Conservation (phyloP, 35 echinoderm and acorn worm genomes). For the Apostichopus californicus region DNA sequence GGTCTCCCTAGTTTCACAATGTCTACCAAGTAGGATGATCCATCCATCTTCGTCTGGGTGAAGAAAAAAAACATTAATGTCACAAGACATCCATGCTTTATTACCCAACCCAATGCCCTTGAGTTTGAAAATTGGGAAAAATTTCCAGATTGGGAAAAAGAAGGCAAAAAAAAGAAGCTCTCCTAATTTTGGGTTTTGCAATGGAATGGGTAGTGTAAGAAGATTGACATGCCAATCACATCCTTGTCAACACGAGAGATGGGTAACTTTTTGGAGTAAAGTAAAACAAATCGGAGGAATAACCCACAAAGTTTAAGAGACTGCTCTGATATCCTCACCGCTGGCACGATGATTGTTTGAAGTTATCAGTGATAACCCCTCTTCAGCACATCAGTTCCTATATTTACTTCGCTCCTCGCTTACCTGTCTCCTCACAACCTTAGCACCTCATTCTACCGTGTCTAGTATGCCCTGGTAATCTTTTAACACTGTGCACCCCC, state of each 20-base stretch:
- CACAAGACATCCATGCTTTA: conserved; percentile 30
- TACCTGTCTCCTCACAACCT: no score
- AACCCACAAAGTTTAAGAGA: background rate
- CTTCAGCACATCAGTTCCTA: no score
- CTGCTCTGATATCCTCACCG: background rate
- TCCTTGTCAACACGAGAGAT: background rate
- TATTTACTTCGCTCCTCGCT: no score
- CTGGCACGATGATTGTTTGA: background rate
- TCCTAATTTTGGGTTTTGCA: conserved; percentile 1
- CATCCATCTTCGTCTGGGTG: conserved; percentile 20
- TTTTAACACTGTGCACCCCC: no score
- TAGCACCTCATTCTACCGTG: no score
- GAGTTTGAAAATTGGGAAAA: conserved; percentile 30
- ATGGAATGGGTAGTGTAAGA: conserved; percentile 4
- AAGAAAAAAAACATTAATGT: conserved; percentile 30
- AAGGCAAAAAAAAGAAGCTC: background rate
- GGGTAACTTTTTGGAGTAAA: background rate
- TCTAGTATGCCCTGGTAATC: no score
- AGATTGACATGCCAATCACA: conserved; percentile 41
- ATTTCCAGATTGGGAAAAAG: conserved; percentile 10
- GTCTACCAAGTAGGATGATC: background rate
- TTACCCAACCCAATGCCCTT: conserved; percentile 8
- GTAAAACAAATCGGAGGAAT: background rate
- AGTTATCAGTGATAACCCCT: no score
- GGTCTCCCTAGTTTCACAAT: conserved; percentile 34